Evolutionary conservation across 2,888 invertebrate species (phyloP), one percentile per base, ranked within the genome.

Genomic region (Chrysotoxum bicinctum): DNA sequence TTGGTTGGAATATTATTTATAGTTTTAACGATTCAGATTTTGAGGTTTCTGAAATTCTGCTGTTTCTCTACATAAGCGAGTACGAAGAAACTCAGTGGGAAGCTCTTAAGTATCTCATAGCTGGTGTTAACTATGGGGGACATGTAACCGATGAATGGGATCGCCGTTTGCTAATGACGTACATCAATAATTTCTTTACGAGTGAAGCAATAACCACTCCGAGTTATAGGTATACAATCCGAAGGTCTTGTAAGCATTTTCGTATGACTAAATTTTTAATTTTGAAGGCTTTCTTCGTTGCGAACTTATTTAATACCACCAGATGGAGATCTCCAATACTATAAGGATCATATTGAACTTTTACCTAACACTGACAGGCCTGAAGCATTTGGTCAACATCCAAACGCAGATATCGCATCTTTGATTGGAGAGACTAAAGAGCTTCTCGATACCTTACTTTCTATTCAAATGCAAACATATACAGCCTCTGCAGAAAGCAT

Each of bases 11-110:
- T 90, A 96, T 97, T 5, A 93, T 96, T 40, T 98, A 98, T 89
- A 96, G 97, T 91, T 98, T 98, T 91, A 98, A 97, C 89, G 97
- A 97, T 91, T 96, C 97, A 0, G 98, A 98, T 91, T 98, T 97
- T 92, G 97, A 97, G 92, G 97, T 97, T 88, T 97, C 97, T 0
- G 97, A 97, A 91, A 96, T 96, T 89, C 91, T 98, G 10, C 91
- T 98, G n/a, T 94, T 95, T 16, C 95, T 96, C 69, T 98, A 97
- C 90, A 92, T 98, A 70, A 96, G 97, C 88, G 97, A 97, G 89
- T 98, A 98, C 91, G 94, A 95, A n/a, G 95, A 95, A 14, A 97
- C 97, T 0, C 97, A 97, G 1, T 98, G 97, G 97, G 97, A 97
- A 89, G 97, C 97, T 0, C 92, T 98, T 60, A 97, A 97, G 88